Evolutionary conservation across 2,797 vertebrate species (phyloP), one percentile per base, ranked within the genome.

Genomic region (Crypturellus tataupa): DNA sequence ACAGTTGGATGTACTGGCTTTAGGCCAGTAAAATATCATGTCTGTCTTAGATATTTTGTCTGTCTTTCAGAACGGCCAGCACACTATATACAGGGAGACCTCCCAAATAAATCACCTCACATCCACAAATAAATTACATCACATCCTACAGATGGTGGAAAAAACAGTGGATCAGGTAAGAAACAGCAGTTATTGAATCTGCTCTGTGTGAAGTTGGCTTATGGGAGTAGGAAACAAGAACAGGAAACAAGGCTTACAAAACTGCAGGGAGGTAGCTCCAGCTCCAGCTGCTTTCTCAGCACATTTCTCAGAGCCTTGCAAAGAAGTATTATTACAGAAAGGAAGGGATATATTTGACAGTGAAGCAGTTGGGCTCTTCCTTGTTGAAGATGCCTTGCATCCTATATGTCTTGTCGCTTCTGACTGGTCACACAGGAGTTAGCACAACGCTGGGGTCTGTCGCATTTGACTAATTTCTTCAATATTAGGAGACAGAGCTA

Each of bases 151-250:
- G 58, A 78, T 33, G 64, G 85, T 91, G 67, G 82, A 64, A n/a
- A 72, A 77, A 82, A 75, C 64, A 31, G 60, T 97, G 79, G n/a
- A 31, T 76, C 87, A 90, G 71, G 96, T 97, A 77, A 85, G 95
- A 69, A 93, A 60, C 20, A 16, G 49, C 35, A 31, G 65, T 44
- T 27, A 5, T 8, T 53, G 71, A 77, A 56, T 27, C 37, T 33
- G 40, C 87, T 46, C 51, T 44, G 35, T 72, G 64, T 16, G 65
- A 72, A 44, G 23, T 0, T 80, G 60, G 17, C 21, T 70, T 84
- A 19, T 60, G 55, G 71, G 39, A 56, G 42, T 2, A 56, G 55
- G 29, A 60, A 47, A 51, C 65, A 56, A 56, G 55, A 56, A 53
- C 2, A 51, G 49, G 29, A 56, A 58, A 56, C 73, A 89, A 37